A percentile compares a stretch with the other conserved stretches of the same genome.
phyloP scores from a whole-genome alignment of 2,797 vertebrate genomes.

The Geotria australis region DNA sequence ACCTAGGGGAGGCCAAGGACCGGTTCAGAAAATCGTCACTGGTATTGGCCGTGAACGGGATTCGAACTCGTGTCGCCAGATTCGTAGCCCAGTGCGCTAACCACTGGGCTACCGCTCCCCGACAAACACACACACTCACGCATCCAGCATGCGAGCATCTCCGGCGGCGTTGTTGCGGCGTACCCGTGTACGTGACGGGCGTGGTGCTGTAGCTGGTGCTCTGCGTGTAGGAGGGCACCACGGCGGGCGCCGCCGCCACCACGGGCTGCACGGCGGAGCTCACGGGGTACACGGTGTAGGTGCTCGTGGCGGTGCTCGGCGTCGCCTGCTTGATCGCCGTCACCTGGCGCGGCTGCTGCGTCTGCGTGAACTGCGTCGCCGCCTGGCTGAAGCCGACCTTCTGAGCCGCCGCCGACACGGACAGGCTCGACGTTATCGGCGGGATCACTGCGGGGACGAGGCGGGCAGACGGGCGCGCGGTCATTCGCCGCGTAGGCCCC shows the following conservation, averaged over 20 bases:
- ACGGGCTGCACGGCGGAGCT: constrained; percentile 78
- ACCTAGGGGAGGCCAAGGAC: too few relatives aligned
- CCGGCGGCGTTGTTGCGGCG: background rate
- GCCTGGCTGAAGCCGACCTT: constrained; percentile 86
- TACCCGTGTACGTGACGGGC: constrained; percentile 40
- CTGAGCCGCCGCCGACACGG: constrained; percentile 9
- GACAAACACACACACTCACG: too few relatives aligned
- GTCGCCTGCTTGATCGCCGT: constrained; percentile 88
- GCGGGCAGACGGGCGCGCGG: too few relatives aligned
- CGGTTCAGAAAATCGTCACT: too few relatives aligned
- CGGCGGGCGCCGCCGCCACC: constrained; percentile 24
- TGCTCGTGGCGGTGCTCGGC: constrained; percentile 66
- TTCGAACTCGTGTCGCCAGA: too few relatives aligned
- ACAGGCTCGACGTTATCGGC: too few relatives aligned
- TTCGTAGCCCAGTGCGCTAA: too few relatives aligned
- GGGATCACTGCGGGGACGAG: too few relatives aligned
- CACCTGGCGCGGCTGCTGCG: constrained; percentile 76
- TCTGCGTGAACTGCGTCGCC: constrained; percentile 44
- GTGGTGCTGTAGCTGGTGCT: constrained; percentile 80
- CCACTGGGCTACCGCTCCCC: too few relatives aligned
- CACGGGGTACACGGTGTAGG: constrained; percentile 87
- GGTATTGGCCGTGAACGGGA: too few relatives aligned
- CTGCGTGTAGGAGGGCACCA: constrained; percentile 69
- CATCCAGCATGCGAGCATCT: too few relatives aligned
- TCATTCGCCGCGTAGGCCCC: too few relatives aligned